Conservation (phyloP, 2,888 invertebrate genomes). For the Thelaira solivaga region DNA sequence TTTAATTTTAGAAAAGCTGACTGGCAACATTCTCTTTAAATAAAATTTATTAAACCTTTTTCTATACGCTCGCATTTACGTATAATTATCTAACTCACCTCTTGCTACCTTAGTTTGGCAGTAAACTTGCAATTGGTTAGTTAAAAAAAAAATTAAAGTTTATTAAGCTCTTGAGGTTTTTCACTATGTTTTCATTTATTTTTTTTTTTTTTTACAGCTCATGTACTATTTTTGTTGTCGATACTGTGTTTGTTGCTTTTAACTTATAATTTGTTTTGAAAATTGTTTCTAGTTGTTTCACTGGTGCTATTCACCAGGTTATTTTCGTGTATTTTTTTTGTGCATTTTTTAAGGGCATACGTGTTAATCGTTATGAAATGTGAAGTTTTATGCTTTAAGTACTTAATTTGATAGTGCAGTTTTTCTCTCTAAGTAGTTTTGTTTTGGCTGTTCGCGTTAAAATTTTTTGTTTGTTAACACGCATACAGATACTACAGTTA, state of each 20-base stretch:
- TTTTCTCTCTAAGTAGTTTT: slow-evolving; percentile 24
- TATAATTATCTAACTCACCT: not conserved
- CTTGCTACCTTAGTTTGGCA: not conserved
- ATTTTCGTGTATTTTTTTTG: slow-evolving; percentile 12
- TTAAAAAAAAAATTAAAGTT: slow-evolving; percentile 27
- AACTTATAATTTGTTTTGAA: slow-evolving; percentile 59
- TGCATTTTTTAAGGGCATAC: slow-evolving; percentile 54
- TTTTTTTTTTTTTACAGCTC: slow-evolving; percentile 19
- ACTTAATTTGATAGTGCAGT: slow-evolving; percentile 54
- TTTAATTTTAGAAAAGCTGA: too few relatives aligned
- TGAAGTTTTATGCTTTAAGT: slow-evolving; percentile 49
- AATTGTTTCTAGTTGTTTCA: slow-evolving; percentile 29
- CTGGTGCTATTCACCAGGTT: slow-evolving; percentile 4
- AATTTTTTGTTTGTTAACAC: slow-evolving; percentile 25
- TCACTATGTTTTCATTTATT: too few relatives aligned
- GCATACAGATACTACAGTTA: not conserved
- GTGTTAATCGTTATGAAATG: slow-evolving; percentile 57
- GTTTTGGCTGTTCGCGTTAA: slow-evolving; percentile 26
- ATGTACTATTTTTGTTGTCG: slow-evolving; percentile 27
- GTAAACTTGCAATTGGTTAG: not conserved
- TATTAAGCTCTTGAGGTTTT: slow-evolving; percentile 54
- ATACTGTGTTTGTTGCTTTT: slow-evolving; percentile 36
- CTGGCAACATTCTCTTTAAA: not conserved
- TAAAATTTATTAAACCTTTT: not conserved
- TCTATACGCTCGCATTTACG: not conserved